A percentile compares a stretch with the other conserved stretches of the same genome.
phyloP scores from a whole-genome alignment of 2,113 vertebrate genomes.

The Spizaetus ornatus region DNA sequence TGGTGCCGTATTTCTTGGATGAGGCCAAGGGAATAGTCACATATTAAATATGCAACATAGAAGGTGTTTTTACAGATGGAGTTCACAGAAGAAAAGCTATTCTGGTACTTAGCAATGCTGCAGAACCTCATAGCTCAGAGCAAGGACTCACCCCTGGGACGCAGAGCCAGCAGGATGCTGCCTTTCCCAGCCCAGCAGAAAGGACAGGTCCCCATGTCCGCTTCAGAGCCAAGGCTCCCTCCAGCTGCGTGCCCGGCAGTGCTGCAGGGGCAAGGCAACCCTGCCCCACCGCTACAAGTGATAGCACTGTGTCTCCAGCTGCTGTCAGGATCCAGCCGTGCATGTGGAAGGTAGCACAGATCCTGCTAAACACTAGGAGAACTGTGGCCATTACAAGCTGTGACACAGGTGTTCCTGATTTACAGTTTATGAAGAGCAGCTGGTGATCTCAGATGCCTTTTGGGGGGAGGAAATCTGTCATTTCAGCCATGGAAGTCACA shows the following conservation, averaged over 20 bases:
- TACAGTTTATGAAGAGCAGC: not conserved
- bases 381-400: not conserved
- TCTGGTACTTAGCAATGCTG: not conserved
- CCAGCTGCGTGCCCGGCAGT: fast-evolving
- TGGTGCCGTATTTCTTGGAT: not conserved
- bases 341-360: not conserved
- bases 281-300: not conserved
- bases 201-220: fast-evolving
- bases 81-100: not conserved
- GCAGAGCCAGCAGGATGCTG: not conserved
- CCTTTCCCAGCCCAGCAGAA: not conserved
- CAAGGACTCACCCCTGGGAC: not conserved
- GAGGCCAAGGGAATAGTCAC: not conserved
- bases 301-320: not conserved
- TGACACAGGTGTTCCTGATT: not conserved
- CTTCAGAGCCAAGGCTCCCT: not conserved
- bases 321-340: not conserved
- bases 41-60: not conserved
- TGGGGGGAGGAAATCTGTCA: not conserved
- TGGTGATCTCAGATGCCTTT: not conserved
- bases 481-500: not conserved
- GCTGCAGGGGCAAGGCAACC: too few relatives aligned
- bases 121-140: not conserved
- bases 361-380: not conserved
- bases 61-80: not conserved